These are phyloP conservation scores for Spinibarbus caldwelli DNA, from an alignment of 2,797 vertebrate species.

Conservation along the genomic window DNA sequence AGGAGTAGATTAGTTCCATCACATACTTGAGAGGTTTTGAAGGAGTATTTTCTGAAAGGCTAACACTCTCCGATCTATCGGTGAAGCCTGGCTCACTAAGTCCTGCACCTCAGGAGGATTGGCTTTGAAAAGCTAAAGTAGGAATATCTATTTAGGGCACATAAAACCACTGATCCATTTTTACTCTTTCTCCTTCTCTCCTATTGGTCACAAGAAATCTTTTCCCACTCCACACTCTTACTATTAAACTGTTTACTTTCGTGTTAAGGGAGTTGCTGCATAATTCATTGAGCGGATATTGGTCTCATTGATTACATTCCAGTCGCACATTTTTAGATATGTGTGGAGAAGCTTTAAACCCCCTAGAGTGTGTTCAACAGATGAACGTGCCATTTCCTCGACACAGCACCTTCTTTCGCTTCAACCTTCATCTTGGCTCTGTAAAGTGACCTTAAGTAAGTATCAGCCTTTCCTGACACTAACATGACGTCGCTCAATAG, in stretches of 20 bases:
- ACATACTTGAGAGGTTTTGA: conserved; percentile 55
- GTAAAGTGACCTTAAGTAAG: conserved; percentile 58
- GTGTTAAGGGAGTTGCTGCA: conserved; percentile 39
- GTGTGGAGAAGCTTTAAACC: neutral
- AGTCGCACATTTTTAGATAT: conserved; percentile 24
- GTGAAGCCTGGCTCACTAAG: conserved; percentile 43
- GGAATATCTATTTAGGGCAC: conserved; percentile 53
- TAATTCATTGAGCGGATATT: conserved; percentile 46
- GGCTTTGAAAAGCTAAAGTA: conserved; percentile 55
- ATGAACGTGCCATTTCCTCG: conserved; percentile 50
- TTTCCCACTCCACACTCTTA: conserved; percentile 26
- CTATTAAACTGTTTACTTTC: conserved; percentile 44
- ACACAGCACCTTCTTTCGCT: conserved; percentile 22
- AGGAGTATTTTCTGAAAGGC: conserved; percentile 51
- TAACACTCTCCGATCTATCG: conserved; percentile 45
- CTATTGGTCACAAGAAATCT: conserved; percentile 29
- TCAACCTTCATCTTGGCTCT: conserved; percentile 53
- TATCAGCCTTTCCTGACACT: conserved; percentile 60
- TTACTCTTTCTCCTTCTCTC: conserved; percentile 33
- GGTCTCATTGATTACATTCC: conserved; percentile 44
- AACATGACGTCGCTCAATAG: conserved; percentile 54
- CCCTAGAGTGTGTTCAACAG: conserved; percentile 29
- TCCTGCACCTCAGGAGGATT: conserved; percentile 53
- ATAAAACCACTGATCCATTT: conserved; percentile 53
- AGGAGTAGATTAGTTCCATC: conserved; percentile 58